Conservation (phyloP, 2,888 invertebrate species). For the Aphodius granarius region DNA sequence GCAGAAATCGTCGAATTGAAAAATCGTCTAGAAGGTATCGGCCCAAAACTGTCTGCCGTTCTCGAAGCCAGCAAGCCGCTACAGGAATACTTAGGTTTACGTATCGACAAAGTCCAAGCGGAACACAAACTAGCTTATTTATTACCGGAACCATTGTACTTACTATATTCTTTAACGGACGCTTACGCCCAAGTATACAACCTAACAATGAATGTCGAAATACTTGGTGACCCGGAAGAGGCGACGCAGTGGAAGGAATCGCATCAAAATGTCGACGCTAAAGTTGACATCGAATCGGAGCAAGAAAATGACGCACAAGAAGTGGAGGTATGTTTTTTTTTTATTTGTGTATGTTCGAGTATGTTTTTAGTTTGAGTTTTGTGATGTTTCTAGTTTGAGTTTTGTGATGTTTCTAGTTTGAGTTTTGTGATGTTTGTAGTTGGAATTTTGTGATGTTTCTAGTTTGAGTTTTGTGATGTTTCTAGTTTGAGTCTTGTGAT, state of each 20-base stretch:
- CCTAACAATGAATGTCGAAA: constrained; percentile 55
- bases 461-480: constrained; percentile 3
- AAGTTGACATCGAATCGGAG: constrained; percentile 71
- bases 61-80: constrained; percentile 83
- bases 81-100: constrained; percentile 83
- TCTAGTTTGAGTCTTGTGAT: background rate
- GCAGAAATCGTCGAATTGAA: constrained; percentile 52
- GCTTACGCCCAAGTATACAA: constrained; percentile 80
- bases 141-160: constrained; percentile 80
- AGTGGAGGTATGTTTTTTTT: constrained; percentile 36
- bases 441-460: constrained; percentile 26
- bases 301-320: constrained; percentile 58
- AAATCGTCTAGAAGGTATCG: constrained; percentile 73
- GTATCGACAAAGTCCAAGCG: constrained; percentile 76
- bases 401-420: background rate
- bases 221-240: constrained; percentile 71
- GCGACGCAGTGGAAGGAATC: constrained; percentile 60
- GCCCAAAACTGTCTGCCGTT: constrained; percentile 74
- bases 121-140: constrained; percentile 75
- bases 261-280: constrained; percentile 58
- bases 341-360: background rate
- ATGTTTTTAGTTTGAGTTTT: background rate
- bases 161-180: constrained; percentile 82
- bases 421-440: background rate
- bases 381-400: background rate